phyloP scores from a whole-genome alignment of 2,888 invertebrate genomes.

The Phymatocera aterrima region DNA sequence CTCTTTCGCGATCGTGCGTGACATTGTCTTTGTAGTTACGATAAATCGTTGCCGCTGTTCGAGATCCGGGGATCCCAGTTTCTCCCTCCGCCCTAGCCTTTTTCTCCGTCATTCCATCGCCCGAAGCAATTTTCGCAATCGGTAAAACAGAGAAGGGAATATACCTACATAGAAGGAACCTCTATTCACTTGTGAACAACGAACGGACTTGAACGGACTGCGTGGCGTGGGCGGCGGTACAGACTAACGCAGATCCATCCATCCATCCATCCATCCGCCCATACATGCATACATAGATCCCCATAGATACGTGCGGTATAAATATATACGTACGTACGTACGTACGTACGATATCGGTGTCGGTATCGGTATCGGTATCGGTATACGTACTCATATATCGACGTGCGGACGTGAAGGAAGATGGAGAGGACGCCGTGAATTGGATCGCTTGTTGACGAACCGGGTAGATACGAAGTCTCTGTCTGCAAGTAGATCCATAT shows the following conservation, averaged over 20 bases:
- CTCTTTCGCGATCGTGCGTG: slow-evolving; percentile 13
- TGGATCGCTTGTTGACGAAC: slow-evolving; percentile 34
- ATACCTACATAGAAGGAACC: too few relatives aligned
- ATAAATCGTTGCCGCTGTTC: slow-evolving; percentile 9
- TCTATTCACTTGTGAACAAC: slow-evolving; percentile 2
- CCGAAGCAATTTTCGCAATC: slow-evolving; percentile 27
- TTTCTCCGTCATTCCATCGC: not conserved
- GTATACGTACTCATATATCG: not conserved
- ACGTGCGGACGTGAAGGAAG: not conserved
- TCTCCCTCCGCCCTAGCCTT: not conserved
- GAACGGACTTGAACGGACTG: too few relatives aligned
- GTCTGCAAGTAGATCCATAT: too few relatives aligned
- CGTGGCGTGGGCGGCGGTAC: too few relatives aligned
- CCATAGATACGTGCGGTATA: not conserved
- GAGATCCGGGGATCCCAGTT: slow-evolving; percentile 14
- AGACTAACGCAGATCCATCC: not conserved
- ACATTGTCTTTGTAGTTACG: slow-evolving; percentile 22
- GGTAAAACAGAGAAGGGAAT: slow-evolving; percentile 7
- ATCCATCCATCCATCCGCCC: too few relatives aligned
- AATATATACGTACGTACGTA: not conserved
- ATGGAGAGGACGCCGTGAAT: slow-evolving; percentile 6
- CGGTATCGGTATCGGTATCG: not conserved
- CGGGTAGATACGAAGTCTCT: too few relatives aligned
- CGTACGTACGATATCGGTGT: not conserved
- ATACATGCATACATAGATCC: not conserved